A percentile compares a stretch with the other conserved stretches of the same genome.
phyloP scores from a whole-genome alignment of 2,797 vertebrate genomes.

The Thamnophis elegans region DNA sequence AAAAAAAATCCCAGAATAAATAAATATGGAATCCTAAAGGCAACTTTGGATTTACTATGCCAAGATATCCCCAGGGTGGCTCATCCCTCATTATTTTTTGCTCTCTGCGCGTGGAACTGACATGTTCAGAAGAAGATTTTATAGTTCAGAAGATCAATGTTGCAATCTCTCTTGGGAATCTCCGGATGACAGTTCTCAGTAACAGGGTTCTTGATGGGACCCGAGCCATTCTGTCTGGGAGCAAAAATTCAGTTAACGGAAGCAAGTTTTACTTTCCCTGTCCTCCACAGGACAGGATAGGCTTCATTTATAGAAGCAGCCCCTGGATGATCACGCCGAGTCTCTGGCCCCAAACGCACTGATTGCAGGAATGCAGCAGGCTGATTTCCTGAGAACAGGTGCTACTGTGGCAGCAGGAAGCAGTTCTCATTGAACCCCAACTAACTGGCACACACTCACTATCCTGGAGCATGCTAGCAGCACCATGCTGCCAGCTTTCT shows the following conservation, averaged over 20 bases:
- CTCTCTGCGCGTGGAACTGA: neutral
- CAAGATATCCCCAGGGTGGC: neutral
- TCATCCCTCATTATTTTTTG: neutral
- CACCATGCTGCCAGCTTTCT: conserved; percentile 4
- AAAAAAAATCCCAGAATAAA: neutral
- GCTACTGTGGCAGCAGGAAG: neutral
- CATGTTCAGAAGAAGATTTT: neutral
- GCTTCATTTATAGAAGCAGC: neutral
- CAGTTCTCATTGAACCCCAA: neutral
- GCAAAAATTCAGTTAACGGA: neutral
- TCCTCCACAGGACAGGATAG: neutral
- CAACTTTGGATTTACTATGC: neutral
- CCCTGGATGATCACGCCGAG: no score
- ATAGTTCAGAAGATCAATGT: neutral
- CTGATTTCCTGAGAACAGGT: conserved; percentile 29
- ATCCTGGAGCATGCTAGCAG: conserved; percentile 4
- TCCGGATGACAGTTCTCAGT: neutral
- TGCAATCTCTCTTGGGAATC: neutral
- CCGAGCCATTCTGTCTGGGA: neutral
- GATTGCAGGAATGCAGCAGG: neutral
- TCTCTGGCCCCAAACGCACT: neutral
- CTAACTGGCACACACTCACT: neutral
- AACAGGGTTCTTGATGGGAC: neutral
- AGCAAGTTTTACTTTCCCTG: neutral
- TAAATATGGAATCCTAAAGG: neutral